Conservation (phyloP, 2,113 vertebrate genomes). For the Campylorhamphus procurvoides region DNA sequence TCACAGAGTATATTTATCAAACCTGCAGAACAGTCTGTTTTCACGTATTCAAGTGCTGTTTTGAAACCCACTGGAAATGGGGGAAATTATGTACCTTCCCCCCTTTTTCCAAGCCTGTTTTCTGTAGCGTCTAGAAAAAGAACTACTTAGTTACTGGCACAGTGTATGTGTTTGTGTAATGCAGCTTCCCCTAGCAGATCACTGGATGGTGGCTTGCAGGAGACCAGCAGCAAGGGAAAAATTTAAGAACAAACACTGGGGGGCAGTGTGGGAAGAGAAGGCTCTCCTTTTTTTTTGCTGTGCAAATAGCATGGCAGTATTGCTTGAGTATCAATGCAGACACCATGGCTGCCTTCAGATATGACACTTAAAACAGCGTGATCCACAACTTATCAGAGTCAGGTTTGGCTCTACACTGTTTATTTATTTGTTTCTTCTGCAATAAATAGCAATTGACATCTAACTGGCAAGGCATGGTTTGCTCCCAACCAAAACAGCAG, state of each 20-base stretch:
- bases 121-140: not conserved
- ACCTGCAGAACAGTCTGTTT: not conserved
- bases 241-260: not conserved
- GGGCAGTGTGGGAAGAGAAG: not conserved
- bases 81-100: not conserved
- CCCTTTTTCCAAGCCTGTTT: not conserved
- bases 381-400: fast-evolving
- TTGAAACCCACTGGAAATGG: not conserved
- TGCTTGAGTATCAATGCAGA: not conserved
- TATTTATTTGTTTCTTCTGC: not conserved
- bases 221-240: not conserved
- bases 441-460: not conserved
- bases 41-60: not conserved
- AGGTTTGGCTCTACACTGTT: not conserved
- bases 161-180: not conserved
- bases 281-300: not conserved
- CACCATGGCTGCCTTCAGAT: not conserved
- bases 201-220: not conserved
- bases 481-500: not conserved
- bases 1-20: not conserved
- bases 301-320: not conserved
- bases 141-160: not conserved
- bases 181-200: not conserved
- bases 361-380: not conserved
- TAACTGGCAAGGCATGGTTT: not conserved